Evolutionary conservation across 2,113 vertebrate genomes (phyloP), one percentile per base, ranked within the genome.

Genomic region (Cebidichthys violaceus): DNA sequence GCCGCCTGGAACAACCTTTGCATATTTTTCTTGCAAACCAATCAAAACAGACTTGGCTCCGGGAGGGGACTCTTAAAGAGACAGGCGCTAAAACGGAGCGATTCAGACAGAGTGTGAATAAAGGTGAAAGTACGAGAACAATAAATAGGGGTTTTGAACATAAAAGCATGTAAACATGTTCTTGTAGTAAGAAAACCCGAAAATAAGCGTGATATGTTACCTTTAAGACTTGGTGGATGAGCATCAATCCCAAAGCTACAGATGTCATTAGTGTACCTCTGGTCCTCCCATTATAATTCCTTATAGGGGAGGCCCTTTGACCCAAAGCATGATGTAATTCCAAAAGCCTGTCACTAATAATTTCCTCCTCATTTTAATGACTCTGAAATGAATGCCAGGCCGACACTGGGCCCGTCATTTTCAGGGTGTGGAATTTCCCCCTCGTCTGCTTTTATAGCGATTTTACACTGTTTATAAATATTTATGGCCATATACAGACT

Each of bases 281-380:
- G 57, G 14, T 86, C 57, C 73, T 84, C 75, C 43, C 67, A 61
- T 87, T 80, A 79, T 89, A 83, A 76, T 84, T 75, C 61, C 75
- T 81, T 92, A 89, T 87, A 88, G 82, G 84, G 89, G 92, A 93
- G 87, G 89, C 91, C 85, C 73, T 5, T 64, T 94, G 94, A 95
- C 92, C 90, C 83, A 82, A 35, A 92, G 45, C 90, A 90, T 94
- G 92, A 95, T 86, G 94, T 93, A 94, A 91, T 92, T 94, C 87
- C 89, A 68, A 94, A 91, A 94, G 86, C 90, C 67, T 93, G 94
- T 96, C 94, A 95, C 88, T 85, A 95, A 93, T 94, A 91, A 95
- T 96, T 96, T 94, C 75, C 76, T 90, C 91, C 91, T 93, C 64
- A 71, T 18, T 94, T 93, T 93, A 94, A 91, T 88, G 92, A 87